Evolutionary conservation across 1,140 invertebrate genomes (phyloP), one percentile per base, ranked within the genome.

Genomic region (Chironomus tepperi): DNA sequence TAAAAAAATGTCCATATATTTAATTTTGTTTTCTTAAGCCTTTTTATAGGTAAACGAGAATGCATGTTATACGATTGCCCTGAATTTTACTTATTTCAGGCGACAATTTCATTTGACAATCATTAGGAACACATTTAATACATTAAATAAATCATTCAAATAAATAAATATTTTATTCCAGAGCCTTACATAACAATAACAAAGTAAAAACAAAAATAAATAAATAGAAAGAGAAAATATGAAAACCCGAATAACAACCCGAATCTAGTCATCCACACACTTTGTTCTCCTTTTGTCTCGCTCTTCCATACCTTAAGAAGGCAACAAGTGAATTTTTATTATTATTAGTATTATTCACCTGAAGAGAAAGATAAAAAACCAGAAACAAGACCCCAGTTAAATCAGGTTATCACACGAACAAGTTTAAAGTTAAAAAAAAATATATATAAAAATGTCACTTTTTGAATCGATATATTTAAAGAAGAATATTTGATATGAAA

Each of bases 321-420:
- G 16, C 18, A 70, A 19, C 65, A 70, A 70, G 65, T 70, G 65
- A 70, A 70, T 70, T 70, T 70, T 70, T 70, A 70, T 70, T 70
- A 70, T 34, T 34, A 34, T 34, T 34, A 5, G 1, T 34, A 34
- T 70, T 70, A 57, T 70, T 70, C 65, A 70, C 16, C 65, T n/a
- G 10, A 57, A 57, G n/a, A 57, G n/a, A 47, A 57, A 57, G 47
- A 12, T 18, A 70, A 7, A 70, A 70, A 18, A 9, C n/a, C 7
- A 70, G 19, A 70, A 70, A 19, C 65, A 70, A 70, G 18, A 9
- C 65, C 10, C 16, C 3, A 7, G 19, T 19, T 21, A 70, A 70
- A 70, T 70, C 65, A 70, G 65, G 65, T 70, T 70, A 70, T 70
- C 65, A 70, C 3, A 19, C 16, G 18, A 70, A 70, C 65, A 21